A percentile compares a stretch with the other conserved stretches of the same genome.
phyloP scores from a whole-genome alignment of 2,888 invertebrate genomes.

The Esperia sulphurella region DNA sequence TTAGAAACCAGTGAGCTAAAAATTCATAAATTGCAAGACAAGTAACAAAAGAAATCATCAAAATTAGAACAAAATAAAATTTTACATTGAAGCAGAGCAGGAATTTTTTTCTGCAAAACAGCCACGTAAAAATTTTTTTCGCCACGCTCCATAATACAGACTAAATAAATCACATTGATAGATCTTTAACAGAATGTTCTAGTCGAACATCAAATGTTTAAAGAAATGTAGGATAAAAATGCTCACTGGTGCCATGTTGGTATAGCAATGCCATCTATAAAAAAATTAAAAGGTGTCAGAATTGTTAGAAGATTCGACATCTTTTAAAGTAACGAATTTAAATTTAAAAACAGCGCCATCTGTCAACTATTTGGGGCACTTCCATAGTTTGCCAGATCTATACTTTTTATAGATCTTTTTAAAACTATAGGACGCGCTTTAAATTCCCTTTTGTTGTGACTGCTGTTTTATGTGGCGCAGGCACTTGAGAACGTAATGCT shows the following conservation, averaged over 20 bases:
- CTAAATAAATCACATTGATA: no score
- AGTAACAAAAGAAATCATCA: no score
- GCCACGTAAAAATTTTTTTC: no score
- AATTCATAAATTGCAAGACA: no score
- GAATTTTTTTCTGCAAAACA: no score
- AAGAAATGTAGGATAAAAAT: conserved; percentile 1
- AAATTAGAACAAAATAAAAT: no score
- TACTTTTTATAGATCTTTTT: conserved; percentile 15
- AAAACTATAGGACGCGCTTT: conserved; percentile 21
- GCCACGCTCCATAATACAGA: no score
- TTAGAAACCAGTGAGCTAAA: conserved; percentile 28
- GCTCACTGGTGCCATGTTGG: conserved; percentile 46
- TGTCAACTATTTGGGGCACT: conserved; percentile 20
- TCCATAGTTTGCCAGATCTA: conserved; percentile 20
- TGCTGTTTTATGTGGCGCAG: neutral
- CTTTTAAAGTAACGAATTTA: conserved; percentile 7
- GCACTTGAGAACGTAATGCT: no score
- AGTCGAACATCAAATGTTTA: no score
- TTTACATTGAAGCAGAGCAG: no score
- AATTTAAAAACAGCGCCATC: conserved; percentile 17
- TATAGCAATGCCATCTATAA: conserved; percentile 30
- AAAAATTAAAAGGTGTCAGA: conserved; percentile 14
- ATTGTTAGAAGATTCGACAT: conserved; percentile 2
- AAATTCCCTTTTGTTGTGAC: conserved; percentile 15
- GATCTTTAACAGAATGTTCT: no score